Percentiles rank a stretch among this genome's conserved stretches.
Evolutionary conservation across 2,113 vertebrate genomes (phyloP).

Genomic region (Pangasianodon hypophthalmus): DNA sequence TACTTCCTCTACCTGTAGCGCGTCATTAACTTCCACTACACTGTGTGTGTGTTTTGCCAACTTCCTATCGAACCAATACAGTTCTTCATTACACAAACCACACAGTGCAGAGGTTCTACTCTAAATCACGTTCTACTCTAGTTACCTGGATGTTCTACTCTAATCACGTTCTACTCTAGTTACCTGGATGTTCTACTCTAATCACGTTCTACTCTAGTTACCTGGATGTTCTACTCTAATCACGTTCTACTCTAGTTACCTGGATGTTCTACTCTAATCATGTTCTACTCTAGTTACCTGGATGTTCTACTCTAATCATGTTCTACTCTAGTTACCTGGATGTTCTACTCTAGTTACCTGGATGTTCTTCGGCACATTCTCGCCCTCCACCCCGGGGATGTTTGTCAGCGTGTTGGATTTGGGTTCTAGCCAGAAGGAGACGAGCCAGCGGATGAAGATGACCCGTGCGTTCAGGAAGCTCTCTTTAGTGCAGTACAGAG

Average conservation of each 20-base stretch:
- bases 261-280: background rate
- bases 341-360: constrained; percentile 79
- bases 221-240: no score
- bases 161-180: no score
- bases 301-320: background rate
- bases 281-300: no score
- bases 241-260: background rate
- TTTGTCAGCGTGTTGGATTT: constrained; percentile 85
- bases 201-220: background rate
- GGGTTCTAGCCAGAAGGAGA: constrained; percentile 98
- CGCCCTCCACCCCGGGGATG: constrained; percentile 96
- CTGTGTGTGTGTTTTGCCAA: background rate
- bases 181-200: background rate
- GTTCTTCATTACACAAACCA: background rate
- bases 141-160: background rate
- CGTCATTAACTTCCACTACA: background rate
- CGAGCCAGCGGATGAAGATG: constrained; percentile 97
- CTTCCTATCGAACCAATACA: background rate
- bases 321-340: no score
- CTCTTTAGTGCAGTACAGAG: constrained; percentile 94
- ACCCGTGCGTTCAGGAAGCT: constrained; percentile 95
- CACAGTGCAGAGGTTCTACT: background rate
- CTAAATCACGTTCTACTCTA: no score
- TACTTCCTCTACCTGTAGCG: background rate
- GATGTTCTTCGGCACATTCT: constrained; percentile 97